Base-by-base conservation (phyloP, 2,797 vertebrate species). In the Microctenopoma lineatum region DNA sequence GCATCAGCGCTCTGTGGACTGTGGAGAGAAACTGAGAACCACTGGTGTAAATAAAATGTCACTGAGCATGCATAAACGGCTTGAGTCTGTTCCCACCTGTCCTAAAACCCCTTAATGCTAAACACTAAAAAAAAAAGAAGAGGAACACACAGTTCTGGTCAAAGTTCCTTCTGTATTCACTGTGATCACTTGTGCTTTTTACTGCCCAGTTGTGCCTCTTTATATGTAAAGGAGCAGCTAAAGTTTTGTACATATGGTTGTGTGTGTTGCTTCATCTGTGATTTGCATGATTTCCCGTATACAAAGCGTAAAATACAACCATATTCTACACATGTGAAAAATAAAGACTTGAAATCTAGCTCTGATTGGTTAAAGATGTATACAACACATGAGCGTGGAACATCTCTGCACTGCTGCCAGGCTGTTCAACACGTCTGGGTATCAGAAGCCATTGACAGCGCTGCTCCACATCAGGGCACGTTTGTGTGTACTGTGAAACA, bases 1-100 rank as follows among this genome's bases (percentile, higher is more conserved):
- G 41, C 45, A 36, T 69, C 36, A 50, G 61, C 34, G 38, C 60
- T 64, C 69, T 44, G 58, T n/a, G 44, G 56, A 36, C 63, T 70
- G 54, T 59, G 45, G 51, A 12, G n/a, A 64, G 32, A 38, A 66
- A 70, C 7, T 59, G 27, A 25, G 7, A 57, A 60, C 21, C 18
- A 36, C 26, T 48, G 32, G 21, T 65, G 72, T 63, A 32, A 47
- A 71, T 26, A 45, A 38, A 14, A 10, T 64, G 52, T 44, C 25
- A 59, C 18, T 8, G 34, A 55, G 27, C 42, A 3, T 26, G 16
- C 14, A 8, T 45, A 18, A 25, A 42, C 15, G 32, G 51, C 39
- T 63, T 59, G n/a, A n/a, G n/a, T 34, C 10, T 15, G 18, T 64
- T 46, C 48, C 3, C 21, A 18, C 5, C 7, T 39, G 13, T n/a